Evolutionary conservation across 2,888 invertebrate species (phyloP), one percentile per base, ranked within the genome.

Genomic region (Hipparchia semele): DNA sequence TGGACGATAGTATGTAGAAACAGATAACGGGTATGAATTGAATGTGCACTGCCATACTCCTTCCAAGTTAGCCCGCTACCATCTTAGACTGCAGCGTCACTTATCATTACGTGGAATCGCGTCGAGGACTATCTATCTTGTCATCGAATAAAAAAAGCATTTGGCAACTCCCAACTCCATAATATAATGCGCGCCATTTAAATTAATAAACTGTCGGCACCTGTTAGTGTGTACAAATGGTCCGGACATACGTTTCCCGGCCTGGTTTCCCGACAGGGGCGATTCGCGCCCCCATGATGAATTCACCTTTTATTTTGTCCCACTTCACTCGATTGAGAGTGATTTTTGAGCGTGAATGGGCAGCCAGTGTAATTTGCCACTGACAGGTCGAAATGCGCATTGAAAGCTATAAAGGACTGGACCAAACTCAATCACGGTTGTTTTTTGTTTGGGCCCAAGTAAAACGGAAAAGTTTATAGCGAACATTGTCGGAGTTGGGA

Each of bases 271-370:
- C 87, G 81, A 79, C 84, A 84, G 89, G 90, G 89, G 86, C 81
- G 80, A 83, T 85, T 87, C 88, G 87, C 89, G 84, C 89, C 90
- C 90, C 90, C 84, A 84, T 90, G 89, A 90, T 90, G 89, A 90
- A 90, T 91, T 90, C 87, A 87, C 90, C 91, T 94, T 92, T 92
- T 91, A 92, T 92, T 92, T 91, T 89, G 90, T 90, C 90, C 87
- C 91, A 90, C 92, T 91, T 90, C 89, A 89, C 90, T 90, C 92
- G 90, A 92, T 93, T 90, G 92, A 86, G 89, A 90, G 89, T 90
- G 89, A 92, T 93, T 94, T 93, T 92, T 90, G 90, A 91, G 90
- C 91, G 90, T 90, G 91, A 92, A 92, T 91, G 91, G 91, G 89
- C 88, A 90, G 90, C 89, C 87, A 81, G 84, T 82, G 90, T 92